These are phyloP conservation scores for Protosalanx chinensis DNA, from an alignment of 2,797 vertebrate genomes.

Conservation along the genomic window DNA sequence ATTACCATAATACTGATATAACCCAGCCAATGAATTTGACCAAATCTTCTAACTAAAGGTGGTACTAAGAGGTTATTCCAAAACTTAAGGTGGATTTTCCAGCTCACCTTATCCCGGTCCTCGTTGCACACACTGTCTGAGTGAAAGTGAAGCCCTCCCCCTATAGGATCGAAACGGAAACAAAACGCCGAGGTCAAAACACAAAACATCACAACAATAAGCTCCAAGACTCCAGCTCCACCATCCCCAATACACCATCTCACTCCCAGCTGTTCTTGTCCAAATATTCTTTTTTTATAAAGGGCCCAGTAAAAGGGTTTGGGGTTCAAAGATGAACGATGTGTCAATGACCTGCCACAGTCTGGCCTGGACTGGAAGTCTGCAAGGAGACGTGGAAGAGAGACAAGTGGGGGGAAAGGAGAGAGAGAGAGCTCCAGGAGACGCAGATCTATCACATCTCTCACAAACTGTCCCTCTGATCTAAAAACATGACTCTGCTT, in stretches of 20 bases:
- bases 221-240: not conserved
- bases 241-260: not conserved
- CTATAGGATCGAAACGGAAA: slow-evolving; percentile 56
- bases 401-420: no score
- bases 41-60: no score
- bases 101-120: slow-evolving; percentile 71
- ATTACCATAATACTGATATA: no score
- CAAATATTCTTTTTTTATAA: no score
- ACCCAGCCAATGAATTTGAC: no score
- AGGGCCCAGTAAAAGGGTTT: not conserved
- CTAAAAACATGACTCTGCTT: slow-evolving; percentile 1
- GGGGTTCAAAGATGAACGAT: not conserved
- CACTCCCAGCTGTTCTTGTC: not conserved
- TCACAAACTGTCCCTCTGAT: slow-evolving; percentile 43
- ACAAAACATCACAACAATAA: not conserved
- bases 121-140: slow-evolving; percentile 68
- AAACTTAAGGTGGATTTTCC: not conserved
- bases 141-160: slow-evolving; percentile 71
- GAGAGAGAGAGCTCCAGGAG: slow-evolving; percentile 1
- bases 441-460: slow-evolving; percentile 28
- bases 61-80: no score
- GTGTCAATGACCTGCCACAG: not conserved
- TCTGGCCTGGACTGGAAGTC: slow-evolving; percentile 3
- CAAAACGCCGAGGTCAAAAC: slow-evolving; percentile 29
- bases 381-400: not conserved